Conservation (phyloP, 2,797 vertebrate genomes). For the Ceyx erithaca region DNA sequence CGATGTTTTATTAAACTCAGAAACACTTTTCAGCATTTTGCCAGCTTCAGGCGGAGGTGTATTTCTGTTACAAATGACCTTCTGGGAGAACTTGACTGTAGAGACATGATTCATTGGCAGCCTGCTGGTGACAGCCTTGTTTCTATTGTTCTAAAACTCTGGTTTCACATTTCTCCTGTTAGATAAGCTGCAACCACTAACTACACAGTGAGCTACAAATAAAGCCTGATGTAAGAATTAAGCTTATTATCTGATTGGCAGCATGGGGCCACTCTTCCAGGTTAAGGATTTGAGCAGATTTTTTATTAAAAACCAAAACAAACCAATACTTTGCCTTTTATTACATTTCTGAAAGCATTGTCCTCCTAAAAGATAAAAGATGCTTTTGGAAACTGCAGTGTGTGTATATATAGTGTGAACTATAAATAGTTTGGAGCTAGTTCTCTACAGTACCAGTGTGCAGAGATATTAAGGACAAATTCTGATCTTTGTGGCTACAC, state of each 20-base stretch:
- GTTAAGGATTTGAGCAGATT: constrained; percentile 47
- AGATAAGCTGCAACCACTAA: constrained; percentile 66
- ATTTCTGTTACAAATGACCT: constrained; percentile 51
- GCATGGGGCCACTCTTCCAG: constrained; percentile 6
- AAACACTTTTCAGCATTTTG: constrained; percentile 6
- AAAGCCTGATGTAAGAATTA: constrained; percentile 73
- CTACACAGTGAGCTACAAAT: constrained; percentile 52
- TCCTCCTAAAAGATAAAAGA: constrained; percentile 54
- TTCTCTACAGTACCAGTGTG: background rate
- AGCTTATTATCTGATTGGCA: constrained; percentile 76
- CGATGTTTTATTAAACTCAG: background rate
- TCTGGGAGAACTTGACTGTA: constrained; percentile 32
- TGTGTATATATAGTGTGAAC: constrained; percentile 36
- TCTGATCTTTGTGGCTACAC: constrained; percentile 2
- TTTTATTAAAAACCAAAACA: background rate
- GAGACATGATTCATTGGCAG: constrained; percentile 59
- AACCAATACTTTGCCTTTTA: background rate
- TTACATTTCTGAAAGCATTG: constrained; percentile 51
- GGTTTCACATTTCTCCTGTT: constrained; percentile 67
- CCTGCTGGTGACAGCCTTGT: constrained; percentile 59
- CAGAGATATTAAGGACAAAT: background rate
- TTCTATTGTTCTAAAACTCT: constrained; percentile 64
- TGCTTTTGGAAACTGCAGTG: constrained; percentile 25
- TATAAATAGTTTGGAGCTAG: constrained; percentile 53
- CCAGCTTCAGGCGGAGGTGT: background rate